Evolutionary conservation across 2,888 invertebrate species (phyloP).

Genomic region (Auanema freiburgensis): DNA sequence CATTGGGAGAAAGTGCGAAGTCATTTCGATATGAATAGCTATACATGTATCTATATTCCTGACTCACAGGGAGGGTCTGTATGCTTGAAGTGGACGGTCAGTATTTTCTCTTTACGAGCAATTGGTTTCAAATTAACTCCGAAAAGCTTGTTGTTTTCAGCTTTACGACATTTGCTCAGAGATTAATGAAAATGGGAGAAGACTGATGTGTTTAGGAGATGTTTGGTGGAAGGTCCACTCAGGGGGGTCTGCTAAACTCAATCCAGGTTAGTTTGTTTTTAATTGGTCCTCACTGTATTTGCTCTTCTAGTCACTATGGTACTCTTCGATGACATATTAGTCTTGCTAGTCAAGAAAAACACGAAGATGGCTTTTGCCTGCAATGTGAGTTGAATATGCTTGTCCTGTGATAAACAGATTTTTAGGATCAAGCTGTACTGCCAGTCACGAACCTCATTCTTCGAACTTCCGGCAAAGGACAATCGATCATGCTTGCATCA

Average conservation of each 20-base stretch:
- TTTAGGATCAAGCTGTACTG: constrained; percentile 40
- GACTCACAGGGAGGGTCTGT: constrained; percentile 19
- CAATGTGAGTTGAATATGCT: not conserved
- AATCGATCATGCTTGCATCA: constrained; percentile 36
- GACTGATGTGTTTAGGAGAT: constrained; percentile 17
- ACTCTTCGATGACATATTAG: constrained; percentile 48
- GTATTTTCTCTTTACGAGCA: too few species aligned
- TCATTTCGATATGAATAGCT: constrained; percentile 30
- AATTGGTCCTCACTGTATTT: not conserved
- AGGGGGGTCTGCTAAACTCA: not conserved
- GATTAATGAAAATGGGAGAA: constrained; percentile 5
- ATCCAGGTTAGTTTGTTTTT: not conserved
- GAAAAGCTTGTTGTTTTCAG: constrained; percentile 10
- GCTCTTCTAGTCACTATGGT: constrained; percentile 25
- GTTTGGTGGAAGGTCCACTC: constrained; percentile 7
- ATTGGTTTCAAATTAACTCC: too few species aligned
- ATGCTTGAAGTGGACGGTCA: too few species aligned
- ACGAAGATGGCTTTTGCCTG: constrained; percentile 25
- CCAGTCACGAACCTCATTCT: constrained; percentile 34
- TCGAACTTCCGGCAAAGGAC: constrained; percentile 32
- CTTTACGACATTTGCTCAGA: constrained; percentile 12
- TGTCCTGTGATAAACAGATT: not conserved
- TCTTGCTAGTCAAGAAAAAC: constrained; percentile 33
- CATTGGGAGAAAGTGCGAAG: constrained; percentile 40
- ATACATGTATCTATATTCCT: constrained; percentile 27